Evolutionary conservation across 92 coral and sea anemone species (phyloP).

Genomic region (Epizoanthus rinbou): DNA sequence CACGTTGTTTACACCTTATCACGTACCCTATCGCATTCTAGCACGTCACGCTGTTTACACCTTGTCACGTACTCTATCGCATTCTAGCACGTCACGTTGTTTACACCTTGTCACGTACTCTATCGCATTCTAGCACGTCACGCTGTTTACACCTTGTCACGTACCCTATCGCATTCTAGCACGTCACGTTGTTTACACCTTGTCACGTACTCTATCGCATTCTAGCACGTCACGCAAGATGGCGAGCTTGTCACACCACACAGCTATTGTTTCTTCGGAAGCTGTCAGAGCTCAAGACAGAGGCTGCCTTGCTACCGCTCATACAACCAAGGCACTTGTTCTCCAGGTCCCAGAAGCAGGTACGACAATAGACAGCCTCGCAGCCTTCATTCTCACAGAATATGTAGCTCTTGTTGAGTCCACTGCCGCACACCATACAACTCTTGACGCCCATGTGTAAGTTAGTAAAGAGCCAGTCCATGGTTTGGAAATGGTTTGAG

Average conservation of each 20-base stretch:
- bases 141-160: neutral
- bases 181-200: neutral
- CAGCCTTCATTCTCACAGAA: conserved; percentile 86
- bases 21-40: too few species aligned
- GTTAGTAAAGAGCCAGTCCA: conserved; percentile 72
- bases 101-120: neutral
- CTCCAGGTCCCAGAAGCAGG: conserved; percentile 98
- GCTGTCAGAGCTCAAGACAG: conserved; percentile 49
- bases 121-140: too few species aligned
- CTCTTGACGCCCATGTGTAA: conserved; percentile 72
- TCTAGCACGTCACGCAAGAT: neutral
- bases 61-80: conserved; percentile 1
- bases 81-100: neutral
- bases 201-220: neutral
- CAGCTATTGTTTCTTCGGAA: conserved; percentile 30
- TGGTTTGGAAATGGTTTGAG: conserved; percentile 72
- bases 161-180: neutral
- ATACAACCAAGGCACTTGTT: conserved; percentile 94
- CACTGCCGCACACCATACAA: conserved; percentile 89
- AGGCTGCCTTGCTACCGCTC: conserved; percentile 83
- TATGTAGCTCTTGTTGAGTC: conserved; percentile 73
- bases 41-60: neutral
- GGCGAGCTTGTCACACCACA: conserved; percentile 1
- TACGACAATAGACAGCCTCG: conserved; percentile 91
- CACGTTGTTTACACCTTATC: neutral